These are phyloP conservation scores for Aethes cnicana DNA, from an alignment of 2,888 invertebrate genomes.

Conservation along the genomic window DNA sequence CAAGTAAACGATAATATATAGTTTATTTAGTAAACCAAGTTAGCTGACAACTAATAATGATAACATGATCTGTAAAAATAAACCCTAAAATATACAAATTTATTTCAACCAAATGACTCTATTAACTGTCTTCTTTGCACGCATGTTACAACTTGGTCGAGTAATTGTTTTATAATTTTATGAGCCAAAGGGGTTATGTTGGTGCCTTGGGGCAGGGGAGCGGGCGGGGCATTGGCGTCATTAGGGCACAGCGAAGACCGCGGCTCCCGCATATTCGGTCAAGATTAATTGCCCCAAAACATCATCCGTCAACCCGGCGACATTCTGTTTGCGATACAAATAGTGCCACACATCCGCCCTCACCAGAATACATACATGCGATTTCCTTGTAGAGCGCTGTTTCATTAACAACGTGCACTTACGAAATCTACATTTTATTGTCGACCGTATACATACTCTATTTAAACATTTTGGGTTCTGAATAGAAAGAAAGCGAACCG, in stretches of 20 bases:
- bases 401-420: conserved; percentile 25
- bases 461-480: conserved; percentile 38
- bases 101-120: too few species aligned
- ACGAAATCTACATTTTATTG: conserved; percentile 34
- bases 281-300: conserved; percentile 76
- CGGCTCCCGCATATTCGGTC: conserved; percentile 76
- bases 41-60: too few species aligned
- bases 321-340: conserved; percentile 72
- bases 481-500: conserved; percentile 49
- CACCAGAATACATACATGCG: conserved; percentile 42
- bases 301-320: conserved; percentile 74
- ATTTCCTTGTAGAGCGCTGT: conserved; percentile 45
- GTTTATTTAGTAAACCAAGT: too few species aligned
- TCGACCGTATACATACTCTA: conserved; percentile 24
- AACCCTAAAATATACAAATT: too few species aligned
- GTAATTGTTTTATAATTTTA: conserved; percentile 28
- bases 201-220: conserved; percentile 30
- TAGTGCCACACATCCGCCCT: conserved; percentile 59
- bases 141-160: conserved; percentile 1
- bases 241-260: conserved; percentile 58
- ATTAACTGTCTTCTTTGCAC: too few species aligned
- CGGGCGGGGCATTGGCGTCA: conserved; percentile 50
- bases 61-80: too few species aligned
- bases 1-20: too few species aligned
- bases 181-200: conserved; percentile 25